Percentiles rank a stretch among this genome's conserved stretches.
Conservation (phyloP, 2,888 invertebrate species). For the Rotaria sp. region DNA sequence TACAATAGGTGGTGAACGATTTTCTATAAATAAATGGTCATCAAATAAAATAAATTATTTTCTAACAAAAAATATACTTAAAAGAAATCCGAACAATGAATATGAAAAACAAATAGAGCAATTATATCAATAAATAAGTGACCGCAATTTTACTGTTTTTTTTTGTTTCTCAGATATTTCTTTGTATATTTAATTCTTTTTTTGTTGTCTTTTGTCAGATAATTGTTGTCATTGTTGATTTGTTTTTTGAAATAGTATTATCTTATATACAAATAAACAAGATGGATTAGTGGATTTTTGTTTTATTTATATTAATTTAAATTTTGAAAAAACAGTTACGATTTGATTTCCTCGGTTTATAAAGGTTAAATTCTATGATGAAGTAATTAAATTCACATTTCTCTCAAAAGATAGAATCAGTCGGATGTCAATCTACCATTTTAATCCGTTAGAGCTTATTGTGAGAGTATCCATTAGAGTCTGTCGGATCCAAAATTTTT, state of each 20-base stretch:
- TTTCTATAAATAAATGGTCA: slow-evolving; percentile 23
- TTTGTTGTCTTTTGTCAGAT: slow-evolving; percentile 11
- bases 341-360: too few species aligned
- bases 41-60: slow-evolving; percentile 1
- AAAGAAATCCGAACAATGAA: background rate
- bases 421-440: too few species aligned
- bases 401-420: too few species aligned
- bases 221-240: background rate
- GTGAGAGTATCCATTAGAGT: too few species aligned
- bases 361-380: too few species aligned
- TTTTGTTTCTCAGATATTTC: background rate
- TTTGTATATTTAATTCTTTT: slow-evolving; percentile 9
- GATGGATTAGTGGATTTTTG: background rate
- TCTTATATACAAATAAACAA: background rate
- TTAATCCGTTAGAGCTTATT: too few species aligned
- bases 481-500: too few species aligned
- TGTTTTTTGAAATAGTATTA: background rate
- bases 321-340: too few species aligned
- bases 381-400: too few species aligned
- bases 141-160: background rate
- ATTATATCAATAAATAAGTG: background rate
- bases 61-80: background rate
- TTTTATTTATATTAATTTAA: background rate
- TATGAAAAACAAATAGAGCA: background rate
- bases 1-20: slow-evolving; percentile 24